phyloP scores from a whole-genome alignment of 1,140 invertebrate species.

The Drosophila ironensis region DNA sequence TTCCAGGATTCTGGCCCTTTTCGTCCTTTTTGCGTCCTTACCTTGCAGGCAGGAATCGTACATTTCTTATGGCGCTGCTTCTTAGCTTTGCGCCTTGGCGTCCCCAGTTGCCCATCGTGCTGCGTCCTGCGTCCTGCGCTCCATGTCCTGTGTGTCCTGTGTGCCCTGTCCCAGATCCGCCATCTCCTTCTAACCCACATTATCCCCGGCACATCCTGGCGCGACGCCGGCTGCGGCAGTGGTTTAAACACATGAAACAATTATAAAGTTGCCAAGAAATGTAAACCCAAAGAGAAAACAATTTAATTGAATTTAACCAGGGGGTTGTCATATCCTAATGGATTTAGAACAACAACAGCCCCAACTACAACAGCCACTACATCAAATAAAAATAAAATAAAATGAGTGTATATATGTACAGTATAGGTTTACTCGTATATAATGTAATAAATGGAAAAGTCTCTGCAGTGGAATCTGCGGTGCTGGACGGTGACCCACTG shows the following conservation, averaged over 20 bases:
- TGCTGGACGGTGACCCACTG: slow-evolving; percentile 16
- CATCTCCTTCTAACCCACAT: not conserved
- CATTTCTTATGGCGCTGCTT: slow-evolving; percentile 73
- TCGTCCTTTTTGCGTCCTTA: slow-evolving; percentile 13
- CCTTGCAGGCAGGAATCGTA: slow-evolving; percentile 52
- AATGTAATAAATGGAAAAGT: slow-evolving; percentile 3
- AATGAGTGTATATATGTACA: not conserved
- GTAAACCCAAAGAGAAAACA: slow-evolving; percentile 78
- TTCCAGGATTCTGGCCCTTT: not conserved
- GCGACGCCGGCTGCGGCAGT: slow-evolving; percentile 26
- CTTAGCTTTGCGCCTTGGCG: slow-evolving; percentile 68
- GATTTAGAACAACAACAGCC: slow-evolving; percentile 72
- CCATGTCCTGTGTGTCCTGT: too few species aligned
- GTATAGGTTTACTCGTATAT: too few species aligned
- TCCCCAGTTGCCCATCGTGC: slow-evolving; percentile 28
- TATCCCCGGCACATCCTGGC: slow-evolving; percentile 6
- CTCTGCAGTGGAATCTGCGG: not conserved
- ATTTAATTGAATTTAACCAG: slow-evolving; percentile 80
- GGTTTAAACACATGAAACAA: slow-evolving; percentile 80
- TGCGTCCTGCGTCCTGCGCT: not conserved
- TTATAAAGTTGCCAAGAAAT: slow-evolving; percentile 79
- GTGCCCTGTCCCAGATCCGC: not conserved
- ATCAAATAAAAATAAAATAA: slow-evolving; percentile 61
- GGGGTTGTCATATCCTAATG: slow-evolving; percentile 79
- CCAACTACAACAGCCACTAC: slow-evolving; percentile 36